phyloP scores from a whole-genome alignment of 2,797 vertebrate genomes.

The Pelodytes ibericus region DNA sequence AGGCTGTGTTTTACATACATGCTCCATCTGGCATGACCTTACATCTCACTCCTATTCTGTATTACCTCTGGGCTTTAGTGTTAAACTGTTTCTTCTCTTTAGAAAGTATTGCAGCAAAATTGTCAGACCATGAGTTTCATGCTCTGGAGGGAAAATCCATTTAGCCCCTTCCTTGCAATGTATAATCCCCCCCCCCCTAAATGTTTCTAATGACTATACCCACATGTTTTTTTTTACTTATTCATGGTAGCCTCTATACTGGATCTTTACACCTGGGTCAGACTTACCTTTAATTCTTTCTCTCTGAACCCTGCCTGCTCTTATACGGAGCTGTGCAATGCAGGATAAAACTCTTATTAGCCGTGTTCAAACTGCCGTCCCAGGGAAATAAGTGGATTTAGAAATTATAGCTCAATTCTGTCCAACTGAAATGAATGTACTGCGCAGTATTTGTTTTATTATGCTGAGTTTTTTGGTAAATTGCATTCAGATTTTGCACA shows the following conservation, averaged over 20 bases:
- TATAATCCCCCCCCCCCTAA: background rate
- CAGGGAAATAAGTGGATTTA: no score
- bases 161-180: constrained; percentile 5
- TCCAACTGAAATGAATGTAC: no score
- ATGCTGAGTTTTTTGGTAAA: no score
- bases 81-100: constrained; percentile 30
- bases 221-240: background rate
- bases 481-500: no score
- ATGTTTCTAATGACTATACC: background rate
- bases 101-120: constrained; percentile 6
- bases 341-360: no score
- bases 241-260: background rate
- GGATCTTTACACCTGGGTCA: background rate
- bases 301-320: background rate
- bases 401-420: no score
- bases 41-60: constrained; percentile 34
- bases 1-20: constrained; percentile 9
- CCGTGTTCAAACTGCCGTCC: no score
- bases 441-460: no score
- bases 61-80: constrained; percentile 31
- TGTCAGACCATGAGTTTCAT: constrained; percentile 6
- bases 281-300: background rate
- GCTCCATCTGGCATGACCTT: constrained; percentile 24
- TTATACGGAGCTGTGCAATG: no score
- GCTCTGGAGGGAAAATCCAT: constrained; percentile 29